Conservation (phyloP, 2,797 vertebrate species). For the Chrosomus eos region DNA sequence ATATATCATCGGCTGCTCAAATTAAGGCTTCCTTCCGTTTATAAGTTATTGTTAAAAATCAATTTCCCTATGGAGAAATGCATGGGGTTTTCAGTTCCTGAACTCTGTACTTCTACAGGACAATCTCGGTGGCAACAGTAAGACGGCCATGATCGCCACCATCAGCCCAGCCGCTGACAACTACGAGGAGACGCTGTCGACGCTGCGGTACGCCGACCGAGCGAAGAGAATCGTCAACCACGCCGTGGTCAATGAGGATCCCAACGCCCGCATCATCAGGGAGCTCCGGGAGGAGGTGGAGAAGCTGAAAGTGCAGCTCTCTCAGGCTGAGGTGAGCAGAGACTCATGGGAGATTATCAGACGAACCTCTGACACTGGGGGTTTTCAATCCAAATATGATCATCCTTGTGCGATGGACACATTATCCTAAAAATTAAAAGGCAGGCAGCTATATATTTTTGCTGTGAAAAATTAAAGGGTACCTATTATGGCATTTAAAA, state of each 20-base stretch:
- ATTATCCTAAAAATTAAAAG: not conserved
- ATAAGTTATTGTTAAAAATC: not conserved
- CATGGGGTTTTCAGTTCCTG: not conserved
- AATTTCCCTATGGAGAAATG: not conserved
- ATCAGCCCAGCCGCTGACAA: slow-evolving; percentile 97
- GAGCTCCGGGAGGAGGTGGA: slow-evolving; percentile 96
- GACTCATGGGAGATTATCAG: not conserved
- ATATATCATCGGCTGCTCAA: too few relatives aligned
- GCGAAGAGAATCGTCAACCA: slow-evolving; percentile 98
- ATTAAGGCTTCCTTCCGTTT: not conserved
- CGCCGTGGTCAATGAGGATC: slow-evolving; percentile 96
- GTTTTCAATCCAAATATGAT: not conserved
- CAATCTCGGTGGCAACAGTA: slow-evolving; percentile 97
- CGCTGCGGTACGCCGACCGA: slow-evolving; percentile 93
- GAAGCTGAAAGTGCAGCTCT: slow-evolving; percentile 94
- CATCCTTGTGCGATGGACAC: not conserved
- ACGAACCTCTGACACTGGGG: not conserved
- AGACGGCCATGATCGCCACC: slow-evolving; percentile 98
- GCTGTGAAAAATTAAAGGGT: too few relatives aligned
- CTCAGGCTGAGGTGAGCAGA: slow-evolving; percentile 90
- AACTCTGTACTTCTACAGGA: slow-evolving; percentile 77
- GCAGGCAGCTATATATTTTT: not conserved
- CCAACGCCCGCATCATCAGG: slow-evolving; percentile 95
- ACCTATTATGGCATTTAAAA: too few relatives aligned
- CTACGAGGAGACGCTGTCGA: slow-evolving; percentile 97